phyloP scores from a whole-genome alignment of 2,113 vertebrate genomes.

The Prionailurus viverrinus region DNA sequence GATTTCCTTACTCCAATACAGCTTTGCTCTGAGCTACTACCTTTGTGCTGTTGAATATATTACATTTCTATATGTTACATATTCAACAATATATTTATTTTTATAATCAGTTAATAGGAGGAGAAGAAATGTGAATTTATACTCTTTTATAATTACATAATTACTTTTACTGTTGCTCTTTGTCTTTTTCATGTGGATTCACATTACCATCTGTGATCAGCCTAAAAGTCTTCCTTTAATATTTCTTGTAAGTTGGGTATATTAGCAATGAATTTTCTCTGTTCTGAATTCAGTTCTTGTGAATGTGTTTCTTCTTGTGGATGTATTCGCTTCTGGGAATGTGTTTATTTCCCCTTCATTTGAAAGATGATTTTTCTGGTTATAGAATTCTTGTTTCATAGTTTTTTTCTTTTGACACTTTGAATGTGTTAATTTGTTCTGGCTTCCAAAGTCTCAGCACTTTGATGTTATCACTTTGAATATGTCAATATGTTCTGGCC shows the following conservation, averaged over 20 bases:
- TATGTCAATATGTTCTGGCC: neutral
- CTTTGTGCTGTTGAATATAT: too few species aligned
- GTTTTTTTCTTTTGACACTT: neutral
- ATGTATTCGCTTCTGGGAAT: neutral
- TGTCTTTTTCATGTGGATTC: neutral
- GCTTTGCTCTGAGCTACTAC: too few species aligned
- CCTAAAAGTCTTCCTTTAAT: neutral
- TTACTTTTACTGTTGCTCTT: neutral
- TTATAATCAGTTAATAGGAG: neutral
- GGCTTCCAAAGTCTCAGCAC: neutral
- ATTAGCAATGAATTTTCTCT: neutral
- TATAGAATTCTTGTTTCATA: too few species aligned
- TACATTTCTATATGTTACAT: neutral
- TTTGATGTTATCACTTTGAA: neutral
- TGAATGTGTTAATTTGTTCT: neutral
- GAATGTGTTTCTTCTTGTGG: neutral
- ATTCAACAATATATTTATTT: neutral
- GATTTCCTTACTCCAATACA: too few species aligned
- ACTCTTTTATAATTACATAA: neutral
- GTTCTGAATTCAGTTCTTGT: neutral
- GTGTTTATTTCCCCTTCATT: neutral
- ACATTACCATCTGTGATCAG: neutral
- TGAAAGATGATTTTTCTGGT: too few species aligned
- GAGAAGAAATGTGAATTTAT: neutral
- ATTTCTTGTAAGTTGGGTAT: neutral